Conservation (phyloP, 2,797 vertebrate species). For the Falco berigora region DNA sequence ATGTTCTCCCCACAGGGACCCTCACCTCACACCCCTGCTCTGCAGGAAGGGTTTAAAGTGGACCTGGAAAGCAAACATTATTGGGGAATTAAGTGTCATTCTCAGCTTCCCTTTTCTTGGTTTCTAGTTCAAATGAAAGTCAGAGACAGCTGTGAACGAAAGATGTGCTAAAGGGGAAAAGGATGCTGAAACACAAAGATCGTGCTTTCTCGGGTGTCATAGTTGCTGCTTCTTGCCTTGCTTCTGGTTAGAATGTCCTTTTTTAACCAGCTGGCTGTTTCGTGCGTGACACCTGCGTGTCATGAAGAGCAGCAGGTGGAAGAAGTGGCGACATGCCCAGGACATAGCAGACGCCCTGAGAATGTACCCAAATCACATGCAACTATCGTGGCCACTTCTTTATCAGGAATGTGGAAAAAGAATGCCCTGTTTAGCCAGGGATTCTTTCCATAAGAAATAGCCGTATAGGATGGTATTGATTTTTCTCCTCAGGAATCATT, state of each 20-base stretch:
- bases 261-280: background rate
- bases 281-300: background rate
- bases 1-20: background rate
- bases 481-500: background rate
- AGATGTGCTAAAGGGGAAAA: background rate
- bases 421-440: background rate
- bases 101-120: background rate
- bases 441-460: background rate
- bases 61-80: background rate
- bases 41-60: background rate
- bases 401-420: background rate
- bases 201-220: background rate
- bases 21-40: background rate
- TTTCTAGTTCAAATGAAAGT: background rate
- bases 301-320: background rate
- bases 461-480: background rate
- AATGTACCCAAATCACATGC: background rate
- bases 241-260: background rate
- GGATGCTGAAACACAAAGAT: background rate
- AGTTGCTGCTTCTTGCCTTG: background rate
- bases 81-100: background rate
- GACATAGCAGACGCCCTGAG: background rate
- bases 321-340: background rate
- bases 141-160: background rate
- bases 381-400: background rate